These are phyloP conservation scores for Muscicapa striata DNA, from an alignment of 2,797 vertebrate genomes.

Conservation along the genomic window DNA sequence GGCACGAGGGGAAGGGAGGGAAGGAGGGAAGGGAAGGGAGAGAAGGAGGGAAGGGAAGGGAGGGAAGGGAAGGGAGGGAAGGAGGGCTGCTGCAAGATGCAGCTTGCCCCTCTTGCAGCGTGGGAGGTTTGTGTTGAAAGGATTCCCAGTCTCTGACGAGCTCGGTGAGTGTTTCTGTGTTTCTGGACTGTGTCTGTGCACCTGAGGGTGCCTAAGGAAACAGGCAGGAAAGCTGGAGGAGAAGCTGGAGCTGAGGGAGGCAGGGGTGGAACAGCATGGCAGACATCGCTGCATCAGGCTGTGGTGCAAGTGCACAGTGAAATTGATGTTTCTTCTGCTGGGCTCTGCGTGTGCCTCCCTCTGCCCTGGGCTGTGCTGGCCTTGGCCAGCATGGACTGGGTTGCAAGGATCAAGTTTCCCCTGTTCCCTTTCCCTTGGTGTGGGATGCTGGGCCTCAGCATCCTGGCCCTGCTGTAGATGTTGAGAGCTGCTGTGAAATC, in stretches of 20 bases:
- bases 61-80: background rate
- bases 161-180: background rate
- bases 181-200: rapidly evolving
- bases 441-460: background rate
- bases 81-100: background rate
- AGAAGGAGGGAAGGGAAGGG: background rate
- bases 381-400: background rate
- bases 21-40: background rate
- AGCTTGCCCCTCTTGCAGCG: background rate
- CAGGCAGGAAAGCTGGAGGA: background rate
- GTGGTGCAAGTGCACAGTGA: background rate
- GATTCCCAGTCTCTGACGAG: background rate
- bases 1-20: background rate
- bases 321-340: background rate
- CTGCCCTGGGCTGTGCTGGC: background rate
- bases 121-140: background rate
- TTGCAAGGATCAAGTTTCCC: background rate
- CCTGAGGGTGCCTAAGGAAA: background rate
- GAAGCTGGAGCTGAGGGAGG: background rate
- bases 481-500: background rate
- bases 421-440: rapidly evolving
- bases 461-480: background rate
- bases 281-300: background rate
- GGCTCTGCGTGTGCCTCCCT: background rate
- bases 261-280: background rate